A percentile compares a stretch with the other conserved stretches of the same genome.
Conservation (phyloP, 2,888 invertebrate species). For the Unio pictorum region DNA sequence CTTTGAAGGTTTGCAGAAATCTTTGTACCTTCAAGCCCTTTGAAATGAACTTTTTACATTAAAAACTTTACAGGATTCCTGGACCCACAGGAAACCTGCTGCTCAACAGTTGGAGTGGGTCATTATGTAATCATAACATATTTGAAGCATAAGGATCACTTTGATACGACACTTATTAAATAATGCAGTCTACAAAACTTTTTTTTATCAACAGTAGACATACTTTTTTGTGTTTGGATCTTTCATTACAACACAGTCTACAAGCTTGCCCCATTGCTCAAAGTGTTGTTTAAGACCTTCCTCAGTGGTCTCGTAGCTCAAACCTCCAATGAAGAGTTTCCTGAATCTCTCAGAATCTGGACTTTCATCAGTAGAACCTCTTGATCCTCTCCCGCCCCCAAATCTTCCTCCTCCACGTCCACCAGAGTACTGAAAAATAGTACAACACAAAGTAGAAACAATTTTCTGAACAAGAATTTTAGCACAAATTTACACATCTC, state of each 20-base stretch:
- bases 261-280: constrained; percentile 93
- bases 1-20: too few species aligned
- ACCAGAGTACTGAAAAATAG: background rate
- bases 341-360: constrained; percentile 75
- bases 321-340: constrained; percentile 94
- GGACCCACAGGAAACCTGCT: too few species aligned
- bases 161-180: too few species aligned
- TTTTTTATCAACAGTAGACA: background rate
- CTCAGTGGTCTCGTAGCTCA: constrained; percentile 95
- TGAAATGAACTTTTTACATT: too few species aligned
- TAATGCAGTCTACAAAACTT: background rate
- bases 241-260: constrained; percentile 58
- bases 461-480: too few species aligned
- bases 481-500: too few species aligned
- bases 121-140: too few species aligned
- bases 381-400: constrained; percentile 19
- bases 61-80: too few species aligned
- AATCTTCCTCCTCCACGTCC: constrained; percentile 24
- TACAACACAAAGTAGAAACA: too few species aligned
- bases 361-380: constrained; percentile 12
- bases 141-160: too few species aligned
- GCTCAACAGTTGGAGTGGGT: too few species aligned
- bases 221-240: constrained; percentile 70
- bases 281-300: constrained; percentile 92
- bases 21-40: too few species aligned